Evolutionary conservation across 1,140 invertebrate species (phyloP).

Genomic region (Tetramorium simillimum): DNA sequence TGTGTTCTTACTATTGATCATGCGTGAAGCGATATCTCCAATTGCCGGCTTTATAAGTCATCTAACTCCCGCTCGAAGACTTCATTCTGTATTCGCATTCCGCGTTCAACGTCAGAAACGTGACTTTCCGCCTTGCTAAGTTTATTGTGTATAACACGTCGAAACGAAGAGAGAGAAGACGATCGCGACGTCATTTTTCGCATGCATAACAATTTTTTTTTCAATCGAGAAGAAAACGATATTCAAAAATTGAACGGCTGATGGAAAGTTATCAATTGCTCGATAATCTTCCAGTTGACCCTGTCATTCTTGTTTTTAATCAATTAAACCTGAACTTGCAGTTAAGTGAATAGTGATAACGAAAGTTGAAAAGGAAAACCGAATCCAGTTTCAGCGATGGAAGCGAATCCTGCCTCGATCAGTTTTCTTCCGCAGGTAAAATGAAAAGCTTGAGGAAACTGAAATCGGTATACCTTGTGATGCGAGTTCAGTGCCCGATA

Average conservation of each 20-base stretch:
- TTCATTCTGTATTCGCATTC: not conserved
- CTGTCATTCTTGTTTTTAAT: not conserved
- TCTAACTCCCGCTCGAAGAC: not conserved
- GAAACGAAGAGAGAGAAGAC: not conserved
- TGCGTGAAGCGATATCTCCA: not conserved
- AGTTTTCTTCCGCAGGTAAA: constrained; percentile 8
- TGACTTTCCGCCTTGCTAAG: not conserved
- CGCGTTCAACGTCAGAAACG: not conserved
- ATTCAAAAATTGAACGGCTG: not conserved
- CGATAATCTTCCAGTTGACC: not conserved
- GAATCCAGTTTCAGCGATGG: not conserved
- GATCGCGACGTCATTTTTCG: not conserved
- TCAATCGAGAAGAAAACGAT: not conserved
- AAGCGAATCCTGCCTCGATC: not conserved
- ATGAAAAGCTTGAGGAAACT: not conserved
- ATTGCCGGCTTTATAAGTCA: not conserved
- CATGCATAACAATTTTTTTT: not conserved
- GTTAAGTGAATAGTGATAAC: not conserved
- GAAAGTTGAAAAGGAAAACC: not conserved
- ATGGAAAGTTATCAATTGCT: not conserved
- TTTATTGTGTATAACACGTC: not conserved
- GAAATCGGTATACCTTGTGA: not conserved
- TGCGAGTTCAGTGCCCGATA: not conserved
- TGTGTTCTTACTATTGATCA: not conserved
- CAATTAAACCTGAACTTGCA: not conserved